Conservation (phyloP, 2,888 invertebrate species). For the Plusia festucae region DNA sequence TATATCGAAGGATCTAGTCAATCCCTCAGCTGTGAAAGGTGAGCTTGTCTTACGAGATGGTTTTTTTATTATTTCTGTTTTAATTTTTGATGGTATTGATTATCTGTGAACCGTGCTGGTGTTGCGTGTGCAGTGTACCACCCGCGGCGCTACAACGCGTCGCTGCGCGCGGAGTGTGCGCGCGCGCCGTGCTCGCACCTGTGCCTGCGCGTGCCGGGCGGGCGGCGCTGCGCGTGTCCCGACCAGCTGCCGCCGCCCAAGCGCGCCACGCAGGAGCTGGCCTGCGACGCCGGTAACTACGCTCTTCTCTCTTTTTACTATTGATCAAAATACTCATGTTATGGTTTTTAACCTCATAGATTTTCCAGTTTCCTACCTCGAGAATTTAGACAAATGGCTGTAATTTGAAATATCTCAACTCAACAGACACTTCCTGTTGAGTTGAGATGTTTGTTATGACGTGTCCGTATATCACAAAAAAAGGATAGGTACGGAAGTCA, state of each 20-base stretch:
- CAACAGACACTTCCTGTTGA: too few species aligned
- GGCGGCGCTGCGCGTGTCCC: slow-evolving; percentile 97
- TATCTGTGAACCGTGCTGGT: background rate
- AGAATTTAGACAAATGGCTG: too few species aligned
- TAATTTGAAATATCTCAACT: too few species aligned
- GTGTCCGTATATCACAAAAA: too few species aligned
- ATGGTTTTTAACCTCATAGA: too few species aligned
- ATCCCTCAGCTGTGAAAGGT: slow-evolving; percentile 96
- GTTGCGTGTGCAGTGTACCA: slow-evolving; percentile 92
- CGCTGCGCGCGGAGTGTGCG: slow-evolving; percentile 91
- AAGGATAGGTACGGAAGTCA: too few species aligned
- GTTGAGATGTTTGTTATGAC: too few species aligned
- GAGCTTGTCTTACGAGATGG: slow-evolving; percentile 50
- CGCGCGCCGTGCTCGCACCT: slow-evolving; percentile 95
- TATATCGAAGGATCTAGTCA: slow-evolving; percentile 94
- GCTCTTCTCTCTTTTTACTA: background rate
- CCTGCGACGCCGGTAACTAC: slow-evolving; percentile 93
- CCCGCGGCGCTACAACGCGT: slow-evolving; percentile 94
- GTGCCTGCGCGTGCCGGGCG: slow-evolving; percentile 96
- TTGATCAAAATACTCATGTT: too few species aligned
- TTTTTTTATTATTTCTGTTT: too few species aligned
- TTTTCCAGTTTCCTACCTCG: too few species aligned
- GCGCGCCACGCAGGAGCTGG: slow-evolving; percentile 90
- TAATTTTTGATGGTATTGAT: too few species aligned
- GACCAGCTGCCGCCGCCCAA: slow-evolving; percentile 90